Evolutionary conservation across 2,113 vertebrate species (phyloP).

Genomic region (Dasyurus viverrinus): DNA sequence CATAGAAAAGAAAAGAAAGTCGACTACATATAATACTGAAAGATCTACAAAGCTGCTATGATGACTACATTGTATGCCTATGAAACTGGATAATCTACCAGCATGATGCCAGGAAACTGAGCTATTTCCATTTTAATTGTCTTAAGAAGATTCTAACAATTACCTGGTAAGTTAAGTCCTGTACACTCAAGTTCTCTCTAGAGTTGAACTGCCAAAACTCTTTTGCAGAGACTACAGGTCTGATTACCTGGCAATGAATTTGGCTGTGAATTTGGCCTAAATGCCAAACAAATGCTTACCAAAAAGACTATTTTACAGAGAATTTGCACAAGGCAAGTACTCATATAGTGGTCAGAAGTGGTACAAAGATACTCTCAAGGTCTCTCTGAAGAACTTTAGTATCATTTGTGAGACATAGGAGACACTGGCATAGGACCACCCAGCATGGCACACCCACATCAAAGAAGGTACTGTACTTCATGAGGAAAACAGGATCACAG

Average conservation of each 20-base stretch:
- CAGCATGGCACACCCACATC: background rate
- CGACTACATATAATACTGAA: background rate
- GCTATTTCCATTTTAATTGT: background rate
- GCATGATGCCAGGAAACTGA: background rate
- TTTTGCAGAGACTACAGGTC: background rate
- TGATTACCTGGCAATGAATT: background rate
- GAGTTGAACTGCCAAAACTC: background rate
- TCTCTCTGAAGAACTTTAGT: background rate
- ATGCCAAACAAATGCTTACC: background rate
- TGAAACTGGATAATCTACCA: background rate
- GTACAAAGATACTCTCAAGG: background rate
- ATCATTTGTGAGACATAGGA: background rate
- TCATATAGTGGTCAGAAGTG: background rate
- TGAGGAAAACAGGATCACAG: background rate
- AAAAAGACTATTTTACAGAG: background rate
- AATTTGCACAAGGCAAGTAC: background rate
- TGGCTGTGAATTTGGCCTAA: background rate
- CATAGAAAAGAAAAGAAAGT: background rate
- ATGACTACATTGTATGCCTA: background rate
- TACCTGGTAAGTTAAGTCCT: background rate
- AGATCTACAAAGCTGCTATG: background rate
- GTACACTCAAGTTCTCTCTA: background rate
- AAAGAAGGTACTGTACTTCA: background rate
- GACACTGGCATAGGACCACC: background rate
- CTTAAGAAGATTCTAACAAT: background rate